These are phyloP conservation scores for Acronicta leporina DNA, from an alignment of 2,888 invertebrate genomes.

Conservation along the genomic window DNA sequence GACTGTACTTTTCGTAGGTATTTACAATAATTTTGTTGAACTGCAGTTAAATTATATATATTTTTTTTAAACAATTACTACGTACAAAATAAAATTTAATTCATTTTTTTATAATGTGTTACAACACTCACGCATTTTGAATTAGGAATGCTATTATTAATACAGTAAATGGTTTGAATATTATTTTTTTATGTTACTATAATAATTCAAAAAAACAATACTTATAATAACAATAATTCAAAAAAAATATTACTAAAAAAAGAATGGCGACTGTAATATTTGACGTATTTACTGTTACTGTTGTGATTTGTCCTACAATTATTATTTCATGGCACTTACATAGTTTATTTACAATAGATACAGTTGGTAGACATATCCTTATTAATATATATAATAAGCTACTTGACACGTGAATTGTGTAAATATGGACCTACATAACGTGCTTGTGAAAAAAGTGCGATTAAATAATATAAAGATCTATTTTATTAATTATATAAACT, in stretches of 20 bases:
- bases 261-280: no score
- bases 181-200: neutral
- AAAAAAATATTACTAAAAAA: no score
- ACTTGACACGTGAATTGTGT: no score
- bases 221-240: no score
- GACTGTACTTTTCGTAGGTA: constrained; percentile 16
- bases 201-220: no score
- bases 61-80: constrained; percentile 5
- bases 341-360: constrained; percentile 3
- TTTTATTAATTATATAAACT: constrained; percentile 6
- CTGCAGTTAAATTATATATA: constrained; percentile 15
- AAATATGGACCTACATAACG: no score
- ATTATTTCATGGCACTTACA: constrained; percentile 3
- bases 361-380: no score
- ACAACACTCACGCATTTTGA: constrained; percentile 19
- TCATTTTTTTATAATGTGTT: constrained; percentile 2
- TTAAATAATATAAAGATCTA: neutral
- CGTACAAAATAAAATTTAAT: constrained; percentile 9
- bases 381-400: no score
- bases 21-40: constrained; percentile 16
- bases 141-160: constrained; percentile 12
- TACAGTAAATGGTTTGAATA: constrained; percentile 4
- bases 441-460: no score
- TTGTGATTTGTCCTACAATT: neutral
- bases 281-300: no score